Evolutionary conservation across 2,113 vertebrate species (phyloP).

Genomic region (Carollia perspicillata): DNA sequence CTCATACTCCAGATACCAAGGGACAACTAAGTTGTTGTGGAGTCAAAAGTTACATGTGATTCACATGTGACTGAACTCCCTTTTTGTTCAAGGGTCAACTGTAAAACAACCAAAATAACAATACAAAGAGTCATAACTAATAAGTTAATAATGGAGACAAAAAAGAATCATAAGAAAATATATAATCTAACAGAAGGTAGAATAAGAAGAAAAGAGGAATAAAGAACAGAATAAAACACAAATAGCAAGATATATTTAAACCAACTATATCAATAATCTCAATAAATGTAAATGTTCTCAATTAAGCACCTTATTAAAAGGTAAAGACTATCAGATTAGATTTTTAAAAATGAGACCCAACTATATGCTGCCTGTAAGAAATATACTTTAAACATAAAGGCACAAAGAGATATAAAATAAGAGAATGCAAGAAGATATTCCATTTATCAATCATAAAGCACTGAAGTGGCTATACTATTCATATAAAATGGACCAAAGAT

Average conservation of each 20-base stretch:
- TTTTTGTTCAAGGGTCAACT: background rate
- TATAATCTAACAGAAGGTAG: background rate
- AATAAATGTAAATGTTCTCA: background rate
- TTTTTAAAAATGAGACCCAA: background rate
- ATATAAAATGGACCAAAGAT: background rate
- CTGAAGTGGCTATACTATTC: background rate
- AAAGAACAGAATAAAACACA: conserved; percentile 16
- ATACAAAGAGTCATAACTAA: background rate
- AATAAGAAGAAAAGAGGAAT: background rate
- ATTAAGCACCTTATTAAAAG: background rate
- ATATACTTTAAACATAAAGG: conserved; percentile 4
- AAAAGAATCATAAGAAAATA: conserved; percentile 19
- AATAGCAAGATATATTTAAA: background rate
- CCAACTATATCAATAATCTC: background rate
- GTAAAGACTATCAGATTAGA: background rate
- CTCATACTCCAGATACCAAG: background rate
- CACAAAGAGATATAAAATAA: background rate
- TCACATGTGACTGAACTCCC: background rate
- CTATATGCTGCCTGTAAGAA: background rate
- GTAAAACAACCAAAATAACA: background rate
- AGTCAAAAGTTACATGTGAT: background rate
- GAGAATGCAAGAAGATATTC: background rate
- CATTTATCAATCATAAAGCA: background rate
- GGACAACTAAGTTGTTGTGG: background rate
- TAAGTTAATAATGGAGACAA: background rate